A percentile compares a stretch with the other conserved stretches of the same genome.
Evolutionary conservation across 2,797 vertebrate genomes (phyloP).

Genomic region (Cossypha heuglini): DNA sequence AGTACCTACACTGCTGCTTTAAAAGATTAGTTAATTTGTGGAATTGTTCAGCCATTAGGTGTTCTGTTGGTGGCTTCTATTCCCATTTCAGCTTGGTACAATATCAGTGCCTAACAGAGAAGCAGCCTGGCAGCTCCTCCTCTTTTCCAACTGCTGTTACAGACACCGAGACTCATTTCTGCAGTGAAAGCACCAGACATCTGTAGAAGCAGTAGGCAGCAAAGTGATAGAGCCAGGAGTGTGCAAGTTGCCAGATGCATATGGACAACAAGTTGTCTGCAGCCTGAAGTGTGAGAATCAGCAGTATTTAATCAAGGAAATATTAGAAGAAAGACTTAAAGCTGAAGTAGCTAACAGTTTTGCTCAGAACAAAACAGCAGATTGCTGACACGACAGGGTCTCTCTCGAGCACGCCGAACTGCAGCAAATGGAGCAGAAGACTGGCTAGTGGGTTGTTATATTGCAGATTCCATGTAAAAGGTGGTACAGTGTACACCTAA

Average conservation of each 20-base stretch:
- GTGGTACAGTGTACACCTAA: background rate
- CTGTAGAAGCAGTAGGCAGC: slow-evolving; percentile 60
- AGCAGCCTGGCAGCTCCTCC: slow-evolving; percentile 2
- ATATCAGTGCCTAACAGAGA: background rate
- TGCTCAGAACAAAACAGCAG: slow-evolving; percentile 50
- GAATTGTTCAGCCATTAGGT: background rate
- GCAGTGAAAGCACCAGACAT: slow-evolving; percentile 43
- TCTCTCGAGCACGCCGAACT: background rate
- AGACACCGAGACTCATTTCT: slow-evolving; percentile 9
- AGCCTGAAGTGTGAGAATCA: slow-evolving; percentile 22
- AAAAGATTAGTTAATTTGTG: background rate
- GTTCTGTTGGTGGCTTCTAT: background rate
- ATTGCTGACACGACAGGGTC: slow-evolving; percentile 41
- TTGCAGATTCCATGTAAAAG: background rate
- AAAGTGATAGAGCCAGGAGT: slow-evolving; percentile 30
- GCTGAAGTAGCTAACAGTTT: slow-evolving; percentile 36
- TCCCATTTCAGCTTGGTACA: background rate
- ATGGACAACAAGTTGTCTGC: slow-evolving; percentile 37
- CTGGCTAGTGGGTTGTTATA: background rate
- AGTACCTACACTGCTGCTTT: background rate
- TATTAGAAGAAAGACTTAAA: slow-evolving; percentile 23
- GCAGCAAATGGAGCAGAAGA: slow-evolving; percentile 62
- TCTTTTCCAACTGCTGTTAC: background rate
- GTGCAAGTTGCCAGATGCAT: slow-evolving; percentile 33
- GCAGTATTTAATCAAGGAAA: slow-evolving; percentile 42